Evolutionary conservation across 2,888 invertebrate species (phyloP), one percentile per base, ranked within the genome.

Genomic region (Octonoba sinensis): DNA sequence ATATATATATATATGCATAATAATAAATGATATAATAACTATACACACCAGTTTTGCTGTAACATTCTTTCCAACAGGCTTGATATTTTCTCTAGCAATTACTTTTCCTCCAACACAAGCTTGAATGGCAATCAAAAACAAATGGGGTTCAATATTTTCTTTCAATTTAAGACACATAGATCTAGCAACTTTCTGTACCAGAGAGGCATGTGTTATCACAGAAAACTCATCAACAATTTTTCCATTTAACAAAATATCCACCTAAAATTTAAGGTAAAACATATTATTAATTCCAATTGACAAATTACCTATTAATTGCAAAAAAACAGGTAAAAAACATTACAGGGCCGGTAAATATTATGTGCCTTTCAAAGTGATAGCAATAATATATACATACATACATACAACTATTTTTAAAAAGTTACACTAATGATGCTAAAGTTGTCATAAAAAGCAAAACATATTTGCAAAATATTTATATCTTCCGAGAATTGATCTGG

Each of bases 31-130:
- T n/a, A n/a, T n/a, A n/a, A n/a, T n/a, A n/a, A n/a, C 54, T 54
- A 11, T 54, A 88, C 92, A 91, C 91, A 96, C 96, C 91, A 96
- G 90, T 91, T 97, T 97, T 0, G 95, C 94, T 0, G 95, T 94
- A 0, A 98, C 97, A 90, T 98, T 96, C 90, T 98, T 98, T 86
- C 95, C 91, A 86, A 92, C 94, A 0, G 97, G 92, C 87, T 94
- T 95, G 49, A 98, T 90, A 72, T 93, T 95, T 90, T 96, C 96
- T 85, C 97, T 91, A 0, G 95, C 94, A 15, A 95, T 87, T 1
- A 97, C 91, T 90, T 94, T 95, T 18, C 92, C 91, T 15, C 93
- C 93, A 0, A 94, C 92, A 24, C 91, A 91, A 0, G 95, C 96
- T 91, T 98, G 97, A 83, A 98, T 93, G 1, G 93, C 93, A 84